Evolutionary conservation across 2,888 invertebrate genomes (phyloP).

Genomic region (Ennomos erosarius): DNA sequence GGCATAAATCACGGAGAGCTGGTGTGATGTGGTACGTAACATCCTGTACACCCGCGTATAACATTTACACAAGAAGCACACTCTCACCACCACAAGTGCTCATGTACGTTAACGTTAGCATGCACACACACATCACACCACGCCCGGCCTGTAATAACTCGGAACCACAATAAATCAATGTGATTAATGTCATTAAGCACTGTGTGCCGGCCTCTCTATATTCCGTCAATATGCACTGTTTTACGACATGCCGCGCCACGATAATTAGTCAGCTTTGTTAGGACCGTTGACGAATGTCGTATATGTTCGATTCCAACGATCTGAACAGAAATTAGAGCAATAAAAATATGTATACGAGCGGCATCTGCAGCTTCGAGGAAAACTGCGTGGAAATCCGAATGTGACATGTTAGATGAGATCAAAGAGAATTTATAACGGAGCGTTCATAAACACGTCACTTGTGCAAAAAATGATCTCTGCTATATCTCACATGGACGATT

Average conservation of each 20-base stretch:
- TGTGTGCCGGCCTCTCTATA: constrained; percentile 85
- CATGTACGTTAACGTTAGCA: constrained; percentile 51
- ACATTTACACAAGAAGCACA: constrained; percentile 77
- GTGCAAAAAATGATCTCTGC: constrained; percentile 81
- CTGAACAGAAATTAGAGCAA: constrained; percentile 61
- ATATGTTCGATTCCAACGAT: constrained; percentile 56
- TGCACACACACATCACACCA: constrained; percentile 65
- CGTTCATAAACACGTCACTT: constrained; percentile 77
- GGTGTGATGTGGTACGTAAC: constrained; percentile 54
- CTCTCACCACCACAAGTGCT: constrained; percentile 52
- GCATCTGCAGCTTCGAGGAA: constrained; percentile 52
- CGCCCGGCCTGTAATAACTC: constrained; percentile 84
- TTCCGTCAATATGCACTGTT: constrained; percentile 86
- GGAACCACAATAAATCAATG: constrained; percentile 86
- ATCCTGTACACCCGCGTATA: constrained; percentile 70
- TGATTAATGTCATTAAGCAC: constrained; percentile 86
- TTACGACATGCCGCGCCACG: constrained; percentile 83
- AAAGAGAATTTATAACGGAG: constrained; percentile 74
- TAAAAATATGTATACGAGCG: constrained; percentile 61
- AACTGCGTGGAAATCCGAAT: constrained; percentile 51
- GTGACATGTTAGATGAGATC: constrained; percentile 74
- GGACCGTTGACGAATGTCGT: constrained; percentile 75
- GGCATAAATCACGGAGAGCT: constrained; percentile 31
- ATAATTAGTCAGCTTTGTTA: constrained; percentile 86
- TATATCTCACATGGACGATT: constrained; percentile 66